Evolutionary conservation across 2,888 invertebrate genomes (phyloP).

Genomic region (Tetragnatha montana): DNA sequence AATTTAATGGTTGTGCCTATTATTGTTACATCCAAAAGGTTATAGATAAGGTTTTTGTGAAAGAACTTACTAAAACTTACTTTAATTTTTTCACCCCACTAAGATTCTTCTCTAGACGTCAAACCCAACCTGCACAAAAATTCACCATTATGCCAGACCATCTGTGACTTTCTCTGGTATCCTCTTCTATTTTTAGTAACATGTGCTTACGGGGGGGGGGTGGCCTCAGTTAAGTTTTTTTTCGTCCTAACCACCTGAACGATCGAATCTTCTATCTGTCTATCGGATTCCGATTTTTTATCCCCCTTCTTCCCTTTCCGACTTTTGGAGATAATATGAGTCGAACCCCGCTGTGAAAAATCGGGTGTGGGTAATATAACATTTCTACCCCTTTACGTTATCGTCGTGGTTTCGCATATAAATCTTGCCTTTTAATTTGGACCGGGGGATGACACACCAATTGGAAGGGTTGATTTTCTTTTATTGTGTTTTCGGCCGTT

Average conservation of each 20-base stretch:
- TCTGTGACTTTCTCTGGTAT: conserved; percentile 45
- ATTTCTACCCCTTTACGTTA: neutral
- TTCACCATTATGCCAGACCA: conserved; percentile 15
- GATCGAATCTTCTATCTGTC: conserved; percentile 26
- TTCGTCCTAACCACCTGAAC: conserved; percentile 2
- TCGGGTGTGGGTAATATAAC: neutral
- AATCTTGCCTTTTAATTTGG: neutral
- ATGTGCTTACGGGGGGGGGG: conserved; percentile 12
- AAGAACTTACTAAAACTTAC: neutral
- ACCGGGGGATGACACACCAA: neutral
- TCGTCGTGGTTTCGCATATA: neutral
- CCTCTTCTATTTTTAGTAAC: conserved; percentile 39
- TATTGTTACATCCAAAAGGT: too few relatives aligned
- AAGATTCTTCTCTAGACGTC: neutral
- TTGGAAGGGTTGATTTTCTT: neutral
- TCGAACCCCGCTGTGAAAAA: neutral
- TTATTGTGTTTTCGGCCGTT: neutral
- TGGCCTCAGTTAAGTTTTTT: neutral
- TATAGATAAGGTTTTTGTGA: neutral
- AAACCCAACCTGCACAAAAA: conserved; percentile 9
- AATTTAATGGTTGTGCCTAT: too few relatives aligned
- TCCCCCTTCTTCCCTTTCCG: conserved; percentile 11
- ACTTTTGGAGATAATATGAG: conserved; percentile 32
- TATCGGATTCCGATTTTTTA: conserved; percentile 55
- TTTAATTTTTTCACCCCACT: neutral